phyloP scores from a whole-genome alignment of 2,888 invertebrate species.

The Amphipyra tragopoginis region DNA sequence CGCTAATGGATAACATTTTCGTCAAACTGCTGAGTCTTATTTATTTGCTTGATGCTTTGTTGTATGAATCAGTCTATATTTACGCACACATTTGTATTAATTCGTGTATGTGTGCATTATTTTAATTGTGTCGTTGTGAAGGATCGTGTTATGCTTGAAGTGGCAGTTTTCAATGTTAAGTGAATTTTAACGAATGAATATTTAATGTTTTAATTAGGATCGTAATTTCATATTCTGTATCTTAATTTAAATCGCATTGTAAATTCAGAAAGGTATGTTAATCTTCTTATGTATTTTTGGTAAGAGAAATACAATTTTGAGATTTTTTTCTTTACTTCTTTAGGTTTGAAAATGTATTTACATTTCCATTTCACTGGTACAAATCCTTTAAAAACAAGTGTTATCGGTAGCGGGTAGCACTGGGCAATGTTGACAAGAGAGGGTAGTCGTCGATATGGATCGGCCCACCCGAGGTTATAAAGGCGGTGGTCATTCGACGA shows the following conservation, averaged over 20 bases:
- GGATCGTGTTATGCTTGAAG: constrained; percentile 31
- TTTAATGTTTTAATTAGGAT: constrained; percentile 34
- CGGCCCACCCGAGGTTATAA: too few relatives aligned
- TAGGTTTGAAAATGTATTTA: not conserved
- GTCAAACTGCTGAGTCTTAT: constrained; percentile 48
- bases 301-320: too few relatives aligned
- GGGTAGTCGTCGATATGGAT: too few relatives aligned
- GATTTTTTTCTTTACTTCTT: too few relatives aligned
- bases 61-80: constrained; percentile 32
- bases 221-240: constrained; percentile 33
- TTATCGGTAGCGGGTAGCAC: too few relatives aligned
- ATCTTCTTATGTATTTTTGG: constrained; percentile 8
- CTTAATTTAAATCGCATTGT: constrained; percentile 6
- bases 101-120: constrained; percentile 14
- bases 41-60: constrained; percentile 48
- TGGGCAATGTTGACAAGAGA: too few relatives aligned
- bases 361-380: not conserved
- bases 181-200: constrained; percentile 32
- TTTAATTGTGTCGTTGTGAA: constrained; percentile 16
- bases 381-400: constrained; percentile 20
- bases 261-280: constrained; percentile 19
- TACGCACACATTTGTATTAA: constrained; percentile 4
- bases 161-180: constrained; percentile 29
- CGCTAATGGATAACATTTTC: constrained; percentile 57
- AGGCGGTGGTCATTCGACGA: too few relatives aligned